phyloP scores from a whole-genome alignment of 1,140 invertebrate species.

The Doryteuthis pealeii region DNA sequence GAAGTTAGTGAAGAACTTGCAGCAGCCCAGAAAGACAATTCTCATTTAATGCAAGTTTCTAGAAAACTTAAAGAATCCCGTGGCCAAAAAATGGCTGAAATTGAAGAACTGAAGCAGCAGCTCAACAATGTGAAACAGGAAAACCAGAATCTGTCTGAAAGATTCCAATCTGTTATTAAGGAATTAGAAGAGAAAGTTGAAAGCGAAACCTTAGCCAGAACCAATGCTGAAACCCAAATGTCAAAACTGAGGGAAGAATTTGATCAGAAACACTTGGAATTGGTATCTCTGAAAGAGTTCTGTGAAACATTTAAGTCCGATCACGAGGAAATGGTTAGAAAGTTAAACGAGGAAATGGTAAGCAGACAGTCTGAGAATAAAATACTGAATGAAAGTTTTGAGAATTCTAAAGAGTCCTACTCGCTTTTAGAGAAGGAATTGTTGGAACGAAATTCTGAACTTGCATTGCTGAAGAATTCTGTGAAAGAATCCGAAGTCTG shows the following conservation, averaged over 20 bases:
- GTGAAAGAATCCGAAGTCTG: too few species aligned
- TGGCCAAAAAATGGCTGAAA: slow-evolving; percentile 17
- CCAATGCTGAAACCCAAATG: neutral
- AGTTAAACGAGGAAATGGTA: slow-evolving; percentile 13
- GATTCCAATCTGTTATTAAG: slow-evolving; percentile 1
- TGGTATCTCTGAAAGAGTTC: slow-evolving; percentile 12
- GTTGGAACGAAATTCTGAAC: too few species aligned
- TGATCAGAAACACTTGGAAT: slow-evolving; percentile 1
- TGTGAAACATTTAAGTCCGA: slow-evolving; percentile 13
- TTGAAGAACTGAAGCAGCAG: slow-evolving; percentile 14
- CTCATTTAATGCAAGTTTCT: neutral
- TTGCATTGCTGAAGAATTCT: too few species aligned
- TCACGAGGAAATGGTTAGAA: slow-evolving; percentile 19
- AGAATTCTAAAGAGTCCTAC: too few species aligned
- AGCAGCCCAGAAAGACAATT: neutral
- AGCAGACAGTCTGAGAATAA: too few species aligned
- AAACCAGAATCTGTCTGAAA: neutral
- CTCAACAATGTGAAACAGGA: slow-evolving; percentile 6
- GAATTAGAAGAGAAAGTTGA: slow-evolving; percentile 9
- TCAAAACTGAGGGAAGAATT: slow-evolving; percentile 7
- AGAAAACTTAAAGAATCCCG: neutral
- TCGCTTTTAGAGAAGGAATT: too few species aligned
- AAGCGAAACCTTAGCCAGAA: neutral
- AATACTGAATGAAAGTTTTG: too few species aligned
- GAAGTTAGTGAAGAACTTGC: too few species aligned